Percentiles rank a stretch among this genome's conserved stretches.
phyloP scores from a whole-genome alignment of 2,888 invertebrate species.

The Calephelis perditalis region DNA sequence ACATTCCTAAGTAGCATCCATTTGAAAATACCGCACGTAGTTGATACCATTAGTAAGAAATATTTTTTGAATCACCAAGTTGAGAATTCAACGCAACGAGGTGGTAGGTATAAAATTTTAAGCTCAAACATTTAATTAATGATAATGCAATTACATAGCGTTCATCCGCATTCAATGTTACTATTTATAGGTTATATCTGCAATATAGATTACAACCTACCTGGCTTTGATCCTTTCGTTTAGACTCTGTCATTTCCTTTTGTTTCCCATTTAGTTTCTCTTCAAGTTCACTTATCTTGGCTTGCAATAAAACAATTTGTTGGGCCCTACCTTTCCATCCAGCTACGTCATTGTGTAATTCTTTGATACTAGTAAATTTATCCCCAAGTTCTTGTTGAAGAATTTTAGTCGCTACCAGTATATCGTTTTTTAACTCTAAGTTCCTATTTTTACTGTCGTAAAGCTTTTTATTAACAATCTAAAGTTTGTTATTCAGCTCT shows the following conservation, averaged over 20 bases:
- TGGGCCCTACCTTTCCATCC: constrained; percentile 89
- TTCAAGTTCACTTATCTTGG: constrained; percentile 82
- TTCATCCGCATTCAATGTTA: too few species aligned
- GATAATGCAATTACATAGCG: too few species aligned
- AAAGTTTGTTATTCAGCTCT: constrained; percentile 79
- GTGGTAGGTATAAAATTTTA: too few species aligned
- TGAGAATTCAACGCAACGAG: too few species aligned
- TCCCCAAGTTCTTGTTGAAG: constrained; percentile 88
- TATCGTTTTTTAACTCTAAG: constrained; percentile 82
- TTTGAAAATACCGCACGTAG: too few species aligned
- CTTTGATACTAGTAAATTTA: constrained; percentile 80
- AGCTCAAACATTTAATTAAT: too few species aligned
- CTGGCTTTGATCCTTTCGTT: constrained; percentile 53
- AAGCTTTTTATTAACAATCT: constrained; percentile 78
- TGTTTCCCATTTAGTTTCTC: constrained; percentile 75
- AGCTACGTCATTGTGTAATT: constrained; percentile 74
- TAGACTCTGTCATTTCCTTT: constrained; percentile 45
- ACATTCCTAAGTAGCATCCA: too few species aligned
- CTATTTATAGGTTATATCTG: constrained; percentile 4
- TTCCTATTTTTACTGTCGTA: constrained; percentile 84
- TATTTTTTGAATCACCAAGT: too few species aligned
- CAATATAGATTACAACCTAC: constrained; percentile 32
- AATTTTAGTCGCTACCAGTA: constrained; percentile 84
- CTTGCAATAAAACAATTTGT: constrained; percentile 83
- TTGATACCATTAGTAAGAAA: too few species aligned